Evolutionary conservation across 2,113 vertebrate genomes (phyloP), one percentile per base, ranked within the genome.

Genomic region (Tachuris rubrigastra): DNA sequence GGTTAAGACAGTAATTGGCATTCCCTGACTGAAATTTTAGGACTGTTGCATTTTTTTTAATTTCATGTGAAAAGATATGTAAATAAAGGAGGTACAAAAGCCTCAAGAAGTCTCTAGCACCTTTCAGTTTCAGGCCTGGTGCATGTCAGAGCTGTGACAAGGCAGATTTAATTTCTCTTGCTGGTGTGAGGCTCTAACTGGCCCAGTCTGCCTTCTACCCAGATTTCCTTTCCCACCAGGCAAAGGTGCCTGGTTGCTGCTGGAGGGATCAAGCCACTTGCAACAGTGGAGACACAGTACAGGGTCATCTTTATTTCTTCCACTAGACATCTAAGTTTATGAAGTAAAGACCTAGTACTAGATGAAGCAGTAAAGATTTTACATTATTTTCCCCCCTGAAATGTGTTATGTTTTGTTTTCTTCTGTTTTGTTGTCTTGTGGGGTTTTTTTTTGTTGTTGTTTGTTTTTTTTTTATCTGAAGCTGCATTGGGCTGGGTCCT

Each of bases 331-430:
- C 15, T 55, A 86, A 53, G 20, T 65, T 78, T 63, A 33, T 3
- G 0, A 59, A 35, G n/a, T 59, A 59, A 59, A 59, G 23, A 35
- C 35, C n/a, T 35, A 58, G n/a, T 58, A 58, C 22, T 24, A 16
- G 58, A 25, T 71, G 24, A 81, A 62, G 6, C 17, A 25, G 31
- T 69, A 62, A 58, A 67, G 20, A 55, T 53, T 71, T 39, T 10
- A 30, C 7, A 9, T 7, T 4, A 5, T 3, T n/a, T 3, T 13
- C 6, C 19, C 31, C 6, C 22, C 50, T 56, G 2, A 67, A 60
- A 52, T 37, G 2, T 7, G n/a, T n/a, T n/a, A n/a, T n/a, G n/a
- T 79, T 41, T 50, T 42, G 42, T 47, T n/a, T n/a, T n/a, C n/a
- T n/a, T n/a, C n/a, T n/a, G n/a, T n/a, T n/a, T n/a, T n/a, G n/a